Evolutionary conservation across 2,113 vertebrate genomes (phyloP).

Genomic region (Xenopus tropicalis): UCB_Xtro_10.0 CM004443.2:101671501-101672000

Average conservation of each 20-base stretch:
- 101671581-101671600: slow-evolving; percentile 36
- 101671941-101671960: background rate
- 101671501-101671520: slow-evolving; percentile 17
- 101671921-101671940: background rate
- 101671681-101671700: background rate
- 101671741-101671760: background rate
- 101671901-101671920: background rate
- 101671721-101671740: slow-evolving; percentile 18
- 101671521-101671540: slow-evolving; percentile 29
- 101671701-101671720: background rate
- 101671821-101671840: too few relatives aligned
- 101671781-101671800: too few relatives aligned
- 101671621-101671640: slow-evolving; percentile 18
- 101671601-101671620: slow-evolving; percentile 23
- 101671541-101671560: slow-evolving; percentile 30
- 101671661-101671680: slow-evolving; percentile 27
- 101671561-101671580: slow-evolving; percentile 30
- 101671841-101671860: too few relatives aligned
- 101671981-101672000: too few relatives aligned
- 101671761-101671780: too few relatives aligned
- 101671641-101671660: slow-evolving; percentile 18
- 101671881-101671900: background rate
- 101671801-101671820: too few relatives aligned
- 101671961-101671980: background rate
- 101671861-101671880: background rate